Evolutionary conservation across 2,113 vertebrate genomes (phyloP), one percentile per base, ranked within the genome.

Genomic region (Barnardius zonarius): DNA sequence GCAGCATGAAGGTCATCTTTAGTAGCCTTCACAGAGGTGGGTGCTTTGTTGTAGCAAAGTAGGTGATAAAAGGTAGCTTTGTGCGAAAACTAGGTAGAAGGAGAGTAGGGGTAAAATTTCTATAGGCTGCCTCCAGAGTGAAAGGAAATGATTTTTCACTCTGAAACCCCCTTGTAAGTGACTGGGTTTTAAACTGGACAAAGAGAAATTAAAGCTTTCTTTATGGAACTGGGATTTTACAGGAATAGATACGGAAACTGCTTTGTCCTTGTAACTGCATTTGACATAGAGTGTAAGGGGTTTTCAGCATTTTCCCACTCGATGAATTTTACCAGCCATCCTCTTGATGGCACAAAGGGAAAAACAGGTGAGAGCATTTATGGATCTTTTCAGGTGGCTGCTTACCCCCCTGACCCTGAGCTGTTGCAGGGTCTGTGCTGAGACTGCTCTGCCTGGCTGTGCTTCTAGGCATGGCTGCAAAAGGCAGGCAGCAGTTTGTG

Each of bases 381-480:
- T 31, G 77, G 49, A 4, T 44, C 31, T 67, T 24, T 43, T 37
- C 14, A 61, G 6, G 62, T 7, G 44, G 24, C 46, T 41, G 37
- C 15, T 74, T 6, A 11, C 6, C 20, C 17, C 35, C 3, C 14
- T 27, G 67, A 11, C 25, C 19, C 20, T n/a, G 67, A 64, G 78
- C 70, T n/a, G 51, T 51, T 14, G 68, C 62, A 30, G 33, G 33
- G 1, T 31, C 61, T 24, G 35, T 57, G 72, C 46, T 39, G 54
- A 33, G 49, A 13, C 1, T 33, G 61, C 35, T 57, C 41, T 81
- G 63, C 63, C 30, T 28, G 59, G 39, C 52, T 48, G 13, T 25
- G 72, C 46, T 62, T 17, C 70, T 49, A 4, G 1, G 1, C 5
- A 1, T 2, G 61, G n/a, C 41, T 19, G 35, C 11, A 4, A 16